Evolutionary conservation across 2,797 vertebrate genomes (phyloP).

Genomic region (Syngnathus acus): DNA sequence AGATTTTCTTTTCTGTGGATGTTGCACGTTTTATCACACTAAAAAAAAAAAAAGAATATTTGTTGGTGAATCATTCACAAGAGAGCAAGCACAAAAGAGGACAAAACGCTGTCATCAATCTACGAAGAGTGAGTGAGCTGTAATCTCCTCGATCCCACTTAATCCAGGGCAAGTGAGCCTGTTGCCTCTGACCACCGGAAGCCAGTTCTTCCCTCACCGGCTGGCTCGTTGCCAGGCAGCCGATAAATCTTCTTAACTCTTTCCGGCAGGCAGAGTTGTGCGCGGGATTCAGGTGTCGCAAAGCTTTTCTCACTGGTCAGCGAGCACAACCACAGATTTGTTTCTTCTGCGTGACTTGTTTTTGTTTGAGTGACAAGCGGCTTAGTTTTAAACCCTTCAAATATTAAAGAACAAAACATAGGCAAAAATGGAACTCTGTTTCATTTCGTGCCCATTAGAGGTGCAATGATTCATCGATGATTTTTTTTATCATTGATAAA

Average conservation of each 20-base stretch:
- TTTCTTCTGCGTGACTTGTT: neutral
- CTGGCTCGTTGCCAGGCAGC: constrained; percentile 31
- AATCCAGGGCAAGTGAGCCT: constrained; percentile 65
- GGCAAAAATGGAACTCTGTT: neutral
- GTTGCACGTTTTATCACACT: neutral
- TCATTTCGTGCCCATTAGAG: neutral
- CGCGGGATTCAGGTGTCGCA: neutral
- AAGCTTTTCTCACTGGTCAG: neutral
- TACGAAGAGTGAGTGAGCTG: constrained; percentile 34
- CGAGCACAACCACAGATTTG: neutral
- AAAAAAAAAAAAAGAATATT: neutral
- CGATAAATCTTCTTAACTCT: constrained; percentile 69
- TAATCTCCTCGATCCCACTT: constrained; percentile 74
- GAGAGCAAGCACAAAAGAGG: constrained; percentile 13
- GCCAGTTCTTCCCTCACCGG: constrained; percentile 46
- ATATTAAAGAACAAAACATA: neutral
- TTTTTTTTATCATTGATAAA: too few species aligned
- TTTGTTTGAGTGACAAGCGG: neutral
- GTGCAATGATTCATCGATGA: too few species aligned
- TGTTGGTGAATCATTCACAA: constrained; percentile 23
- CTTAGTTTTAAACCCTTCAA: neutral
- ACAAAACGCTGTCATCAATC: constrained; percentile 24
- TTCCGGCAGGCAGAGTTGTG: constrained; percentile 33
- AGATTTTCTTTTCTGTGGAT: neutral
- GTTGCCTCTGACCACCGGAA: constrained; percentile 47